Conservation (phyloP, 2,888 invertebrate species). For the Melitaea athalia region DNA sequence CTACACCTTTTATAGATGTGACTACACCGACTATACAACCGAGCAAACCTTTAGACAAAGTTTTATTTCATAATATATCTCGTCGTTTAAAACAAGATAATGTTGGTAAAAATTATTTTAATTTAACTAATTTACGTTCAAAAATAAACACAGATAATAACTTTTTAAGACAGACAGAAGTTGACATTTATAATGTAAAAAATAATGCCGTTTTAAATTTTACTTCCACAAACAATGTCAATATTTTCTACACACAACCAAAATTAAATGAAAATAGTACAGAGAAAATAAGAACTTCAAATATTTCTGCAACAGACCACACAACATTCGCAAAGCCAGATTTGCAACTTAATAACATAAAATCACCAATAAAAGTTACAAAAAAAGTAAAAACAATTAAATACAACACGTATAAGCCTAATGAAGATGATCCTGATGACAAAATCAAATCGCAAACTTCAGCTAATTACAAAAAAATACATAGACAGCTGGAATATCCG, state of each 20-base stretch:
- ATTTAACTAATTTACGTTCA: neutral
- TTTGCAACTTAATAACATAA: neutral
- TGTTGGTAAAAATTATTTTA: neutral
- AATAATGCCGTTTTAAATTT: neutral
- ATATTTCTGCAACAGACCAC: neutral
- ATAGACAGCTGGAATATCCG: neutral
- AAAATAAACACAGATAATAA: neutral
- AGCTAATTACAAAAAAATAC: neutral
- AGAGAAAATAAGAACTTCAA: neutral
- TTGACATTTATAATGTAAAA: neutral
- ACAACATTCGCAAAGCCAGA: neutral
- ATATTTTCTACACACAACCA: neutral
- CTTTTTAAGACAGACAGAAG: neutral
- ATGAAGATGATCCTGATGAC: conserved; percentile 25
- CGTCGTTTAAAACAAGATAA: neutral
- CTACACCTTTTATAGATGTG: neutral
- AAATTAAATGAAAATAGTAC: neutral
- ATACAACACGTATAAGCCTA: conserved; percentile 43
- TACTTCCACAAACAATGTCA: neutral
- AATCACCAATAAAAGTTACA: neutral
- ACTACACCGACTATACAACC: neutral
- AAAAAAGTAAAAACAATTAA: conserved; percentile 35
- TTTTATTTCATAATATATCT: neutral
- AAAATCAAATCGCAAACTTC: neutral
- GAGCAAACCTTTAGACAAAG: neutral